phyloP scores from a whole-genome alignment of 2,113 vertebrate species.

The Formicarius rufipectus region DNA sequence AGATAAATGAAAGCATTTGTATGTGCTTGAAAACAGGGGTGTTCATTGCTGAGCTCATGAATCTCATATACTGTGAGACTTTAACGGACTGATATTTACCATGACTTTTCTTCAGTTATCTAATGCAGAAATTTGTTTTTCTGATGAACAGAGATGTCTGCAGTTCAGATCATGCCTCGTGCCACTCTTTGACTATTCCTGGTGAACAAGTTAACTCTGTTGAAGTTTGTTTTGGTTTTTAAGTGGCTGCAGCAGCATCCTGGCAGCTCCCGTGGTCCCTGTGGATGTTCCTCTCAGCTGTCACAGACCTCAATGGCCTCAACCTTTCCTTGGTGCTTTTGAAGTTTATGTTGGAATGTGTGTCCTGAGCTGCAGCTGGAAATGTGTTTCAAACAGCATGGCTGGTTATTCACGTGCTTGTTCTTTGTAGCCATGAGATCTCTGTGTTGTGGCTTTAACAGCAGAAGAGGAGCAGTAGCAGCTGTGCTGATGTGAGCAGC shows the following conservation, averaged over 20 bases:
- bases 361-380: not conserved
- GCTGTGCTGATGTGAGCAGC: not conserved
- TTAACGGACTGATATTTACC: not conserved
- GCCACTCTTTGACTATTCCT: not conserved
- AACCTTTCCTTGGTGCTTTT: fast-evolving
- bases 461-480: not conserved
- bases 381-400: fast-evolving
- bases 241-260: not conserved
- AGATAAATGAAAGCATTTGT: not conserved
- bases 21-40: not conserved
- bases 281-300: fast-evolving
- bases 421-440: not conserved
- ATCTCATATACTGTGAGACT: not conserved
- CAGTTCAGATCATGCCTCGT: not conserved
- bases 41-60: not conserved
- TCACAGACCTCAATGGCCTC: fast-evolving
- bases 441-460: not conserved
- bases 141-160: not conserved
- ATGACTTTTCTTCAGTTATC: not conserved
- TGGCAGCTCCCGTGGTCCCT: not conserved
- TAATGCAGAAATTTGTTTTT: not conserved
- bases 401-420: not conserved
- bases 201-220: too few relatives aligned
- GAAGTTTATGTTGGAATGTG: not conserved
- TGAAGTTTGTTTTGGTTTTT: not conserved